Percentiles rank a stretch among this genome's conserved stretches.
phyloP scores from a whole-genome alignment of 2,797 vertebrate genomes.

The Schizopygopsis malacanthus region DNA sequence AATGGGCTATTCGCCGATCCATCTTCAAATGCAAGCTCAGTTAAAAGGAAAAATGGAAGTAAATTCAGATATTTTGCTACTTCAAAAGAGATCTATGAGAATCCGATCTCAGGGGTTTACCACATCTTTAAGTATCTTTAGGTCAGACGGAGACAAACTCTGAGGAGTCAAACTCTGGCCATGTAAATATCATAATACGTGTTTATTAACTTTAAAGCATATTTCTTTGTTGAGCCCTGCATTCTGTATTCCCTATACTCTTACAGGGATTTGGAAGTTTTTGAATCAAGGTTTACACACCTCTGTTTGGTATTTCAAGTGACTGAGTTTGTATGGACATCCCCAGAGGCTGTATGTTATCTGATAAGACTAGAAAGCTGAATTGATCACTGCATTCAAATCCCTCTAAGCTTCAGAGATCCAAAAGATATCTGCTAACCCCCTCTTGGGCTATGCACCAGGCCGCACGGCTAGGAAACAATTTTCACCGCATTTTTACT shows the following conservation, averaged over 20 bases:
- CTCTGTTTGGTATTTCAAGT: constrained; percentile 65
- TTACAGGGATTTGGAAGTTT: constrained; percentile 25
- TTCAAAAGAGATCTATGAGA: neutral
- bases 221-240: neutral
- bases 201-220: constrained; percentile 19
- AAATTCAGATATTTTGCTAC: constrained; percentile 60
- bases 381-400: constrained; percentile 75
- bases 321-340: constrained; percentile 45
- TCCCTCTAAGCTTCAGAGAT: constrained; percentile 75
- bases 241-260: neutral
- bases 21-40: constrained; percentile 63
- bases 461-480: constrained; percentile 75
- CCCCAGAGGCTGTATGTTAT: constrained; percentile 72
- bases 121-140: constrained; percentile 54
- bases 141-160: constrained; percentile 59
- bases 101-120: constrained; percentile 34
- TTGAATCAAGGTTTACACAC: constrained; percentile 43
- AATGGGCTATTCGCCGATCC: constrained; percentile 61
- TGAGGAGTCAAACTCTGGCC: constrained; percentile 60
- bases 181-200: constrained; percentile 6
- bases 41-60: constrained; percentile 61
- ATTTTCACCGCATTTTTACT: constrained; percentile 75
- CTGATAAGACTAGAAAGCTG: constrained; percentile 71
- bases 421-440: constrained; percentile 68
- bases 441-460: constrained; percentile 67